A percentile compares a stretch with the other conserved stretches of the same genome.
These are phyloP conservation scores for Sphyrna mokarran DNA, from an alignment of 2,113 vertebrate species.

Conservation along the genomic window DNA sequence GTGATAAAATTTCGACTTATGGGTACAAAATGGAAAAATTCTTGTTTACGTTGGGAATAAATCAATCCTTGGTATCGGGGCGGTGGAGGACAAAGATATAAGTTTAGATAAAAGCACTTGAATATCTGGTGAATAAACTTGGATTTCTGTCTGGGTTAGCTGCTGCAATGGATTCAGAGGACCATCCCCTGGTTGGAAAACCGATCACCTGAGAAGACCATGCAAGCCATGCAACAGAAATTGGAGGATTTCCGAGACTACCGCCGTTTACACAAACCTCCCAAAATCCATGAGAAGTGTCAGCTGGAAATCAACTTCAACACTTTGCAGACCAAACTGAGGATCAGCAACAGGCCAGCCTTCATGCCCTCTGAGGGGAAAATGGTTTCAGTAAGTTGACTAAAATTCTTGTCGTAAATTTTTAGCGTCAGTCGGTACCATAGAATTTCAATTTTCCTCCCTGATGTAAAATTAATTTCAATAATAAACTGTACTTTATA, in stretches of 20 bases:
- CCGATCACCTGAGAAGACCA: constrained; percentile 82
- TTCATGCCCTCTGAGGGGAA: constrained; percentile 98
- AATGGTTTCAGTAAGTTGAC: constrained; percentile 86
- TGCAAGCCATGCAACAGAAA: constrained; percentile 90
- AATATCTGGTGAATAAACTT: neutral
- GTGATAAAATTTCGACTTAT: too few species aligned
- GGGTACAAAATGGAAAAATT: neutral
- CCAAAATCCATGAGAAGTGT: constrained; percentile 96
- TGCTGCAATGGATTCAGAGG: constrained; percentile 92
- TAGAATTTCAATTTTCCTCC: neutral
- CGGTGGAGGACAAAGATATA: neutral
- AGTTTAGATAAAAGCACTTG: neutral
- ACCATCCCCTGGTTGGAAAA: constrained; percentile 97
- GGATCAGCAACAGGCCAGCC: constrained; percentile 91
- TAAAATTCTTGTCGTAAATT: neutral
- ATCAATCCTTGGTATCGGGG: neutral
- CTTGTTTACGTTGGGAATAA: neutral
- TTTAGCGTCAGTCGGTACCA: neutral
- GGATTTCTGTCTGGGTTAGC: constrained; percentile 45
- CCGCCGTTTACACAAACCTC: constrained; percentile 91
- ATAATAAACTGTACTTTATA: neutral
- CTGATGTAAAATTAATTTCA: neutral
- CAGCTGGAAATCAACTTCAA: constrained; percentile 98
- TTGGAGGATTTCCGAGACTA: constrained; percentile 96
- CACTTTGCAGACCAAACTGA: constrained; percentile 92